Conservation (phyloP, 2,113 vertebrate genomes). For the Haemorhous mexicanus region DNA sequence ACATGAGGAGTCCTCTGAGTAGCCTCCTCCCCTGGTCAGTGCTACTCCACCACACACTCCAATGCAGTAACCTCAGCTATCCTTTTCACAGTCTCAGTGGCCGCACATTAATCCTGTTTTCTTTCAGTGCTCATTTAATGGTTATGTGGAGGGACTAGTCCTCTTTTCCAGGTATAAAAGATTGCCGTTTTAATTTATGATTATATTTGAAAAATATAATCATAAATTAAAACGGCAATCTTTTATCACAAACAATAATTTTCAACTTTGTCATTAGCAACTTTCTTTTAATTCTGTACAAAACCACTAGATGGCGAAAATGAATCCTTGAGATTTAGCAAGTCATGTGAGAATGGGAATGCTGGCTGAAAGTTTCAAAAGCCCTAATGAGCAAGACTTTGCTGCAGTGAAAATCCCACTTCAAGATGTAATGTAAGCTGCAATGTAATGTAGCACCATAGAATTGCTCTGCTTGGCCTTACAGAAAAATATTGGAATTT, state of each 20-base stretch:
- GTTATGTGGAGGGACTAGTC: not conserved
- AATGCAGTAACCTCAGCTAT: not conserved
- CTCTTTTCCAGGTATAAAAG: not conserved
- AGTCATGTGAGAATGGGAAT: not conserved
- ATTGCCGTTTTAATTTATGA: too few species aligned
- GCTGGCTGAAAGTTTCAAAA: not conserved
- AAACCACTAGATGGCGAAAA: conserved; percentile 23
- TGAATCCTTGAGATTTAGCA: not conserved
- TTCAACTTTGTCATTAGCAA: not conserved
- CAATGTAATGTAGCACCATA: not conserved
- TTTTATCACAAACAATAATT: not conserved
- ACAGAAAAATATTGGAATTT: not conserved
- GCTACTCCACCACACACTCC: not conserved
- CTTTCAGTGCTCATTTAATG: not conserved
- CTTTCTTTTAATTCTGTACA: not conserved
- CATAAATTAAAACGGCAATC: not conserved
- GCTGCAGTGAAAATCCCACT: not conserved
- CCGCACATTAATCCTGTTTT: not conserved
- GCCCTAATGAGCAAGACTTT: fast-evolving
- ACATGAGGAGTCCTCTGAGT: not conserved
- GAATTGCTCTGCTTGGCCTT: not conserved
- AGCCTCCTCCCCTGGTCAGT: not conserved
- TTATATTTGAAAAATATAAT: not conserved
- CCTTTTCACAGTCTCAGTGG: not conserved
- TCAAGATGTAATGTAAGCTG: not conserved